Evolutionary conservation across 2,113 vertebrate genomes (phyloP).

Genomic region (Lophotis ruficrista): DNA sequence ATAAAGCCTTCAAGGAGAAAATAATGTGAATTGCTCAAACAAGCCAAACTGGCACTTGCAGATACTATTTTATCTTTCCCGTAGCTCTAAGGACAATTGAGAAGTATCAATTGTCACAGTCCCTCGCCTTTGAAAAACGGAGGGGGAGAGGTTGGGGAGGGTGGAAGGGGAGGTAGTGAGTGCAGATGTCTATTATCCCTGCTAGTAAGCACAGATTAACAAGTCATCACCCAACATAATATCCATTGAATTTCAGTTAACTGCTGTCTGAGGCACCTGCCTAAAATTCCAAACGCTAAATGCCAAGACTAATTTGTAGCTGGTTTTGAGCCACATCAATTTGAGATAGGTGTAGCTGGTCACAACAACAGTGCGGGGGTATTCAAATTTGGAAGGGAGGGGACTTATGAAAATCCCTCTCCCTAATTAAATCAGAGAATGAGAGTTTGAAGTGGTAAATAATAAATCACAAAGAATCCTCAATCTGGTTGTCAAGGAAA

Average conservation of each 20-base stretch:
- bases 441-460: slow-evolving; percentile 82
- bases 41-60: not conserved
- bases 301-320: not conserved
- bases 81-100: not conserved
- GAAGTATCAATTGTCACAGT: not conserved
- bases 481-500: slow-evolving; percentile 88
- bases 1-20: slow-evolving; percentile 41
- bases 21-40: not conserved
- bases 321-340: not conserved
- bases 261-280: not conserved
- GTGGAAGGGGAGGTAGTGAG: not conserved
- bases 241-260: slow-evolving; percentile 13
- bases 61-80: not conserved
- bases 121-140: not conserved
- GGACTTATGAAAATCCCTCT: slow-evolving; percentile 62
- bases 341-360: not conserved
- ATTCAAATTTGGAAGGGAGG: slow-evolving; percentile 60
- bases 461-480: slow-evolving; percentile 86
- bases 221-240: not conserved
- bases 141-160: not conserved
- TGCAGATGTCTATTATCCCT: not conserved
- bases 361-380: not conserved
- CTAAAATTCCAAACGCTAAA: not conserved
- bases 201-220: slow-evolving; percentile 12
- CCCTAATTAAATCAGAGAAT: slow-evolving; percentile 84